A percentile compares a stretch with the other conserved stretches of the same genome.
phyloP scores from a whole-genome alignment of 2,888 invertebrate species.

The Helicoverpa assulta region DNA sequence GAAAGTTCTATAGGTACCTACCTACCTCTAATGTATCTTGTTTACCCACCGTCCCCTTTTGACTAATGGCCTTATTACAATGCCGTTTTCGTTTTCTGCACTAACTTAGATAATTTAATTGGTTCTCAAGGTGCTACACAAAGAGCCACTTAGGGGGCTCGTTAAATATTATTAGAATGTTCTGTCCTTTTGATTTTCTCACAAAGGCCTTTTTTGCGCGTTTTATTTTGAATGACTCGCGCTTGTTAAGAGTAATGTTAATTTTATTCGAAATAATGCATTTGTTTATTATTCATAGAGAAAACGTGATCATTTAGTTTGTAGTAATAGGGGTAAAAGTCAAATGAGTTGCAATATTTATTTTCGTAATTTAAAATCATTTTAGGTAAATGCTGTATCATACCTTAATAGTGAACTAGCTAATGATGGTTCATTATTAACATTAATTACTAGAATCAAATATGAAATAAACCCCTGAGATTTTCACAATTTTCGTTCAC shows the following conservation, averaged over 20 bases:
- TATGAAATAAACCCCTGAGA: too few species aligned
- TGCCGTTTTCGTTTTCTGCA: constrained; percentile 23
- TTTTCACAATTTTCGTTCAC: too few species aligned
- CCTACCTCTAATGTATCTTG: constrained; percentile 21
- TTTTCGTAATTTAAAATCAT: too few species aligned
- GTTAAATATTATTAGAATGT: neutral
- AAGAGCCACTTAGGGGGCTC: constrained; percentile 5
- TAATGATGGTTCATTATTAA: too few species aligned
- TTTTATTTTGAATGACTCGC: neutral
- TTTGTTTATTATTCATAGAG: too few species aligned
- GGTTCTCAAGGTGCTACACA: constrained; percentile 13
- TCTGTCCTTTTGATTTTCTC: neutral
- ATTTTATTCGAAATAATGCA: neutral
- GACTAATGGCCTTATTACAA: constrained; percentile 33
- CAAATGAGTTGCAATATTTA: too few species aligned
- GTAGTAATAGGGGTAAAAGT: too few species aligned
- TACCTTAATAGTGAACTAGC: too few species aligned
- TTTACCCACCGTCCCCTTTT: constrained; percentile 25
- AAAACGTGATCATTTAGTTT: too few species aligned
- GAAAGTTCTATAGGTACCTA: constrained; percentile 6
- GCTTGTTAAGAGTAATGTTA: neutral
- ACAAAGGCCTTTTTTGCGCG: neutral
- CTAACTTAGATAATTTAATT: constrained; percentile 17
- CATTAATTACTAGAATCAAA: too few species aligned
- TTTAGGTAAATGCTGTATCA: too few species aligned